A percentile compares a stretch with the other conserved stretches of the same genome.
phyloP scores from a whole-genome alignment of 2,888 invertebrate genomes.

The Uropetala carovei region DNA sequence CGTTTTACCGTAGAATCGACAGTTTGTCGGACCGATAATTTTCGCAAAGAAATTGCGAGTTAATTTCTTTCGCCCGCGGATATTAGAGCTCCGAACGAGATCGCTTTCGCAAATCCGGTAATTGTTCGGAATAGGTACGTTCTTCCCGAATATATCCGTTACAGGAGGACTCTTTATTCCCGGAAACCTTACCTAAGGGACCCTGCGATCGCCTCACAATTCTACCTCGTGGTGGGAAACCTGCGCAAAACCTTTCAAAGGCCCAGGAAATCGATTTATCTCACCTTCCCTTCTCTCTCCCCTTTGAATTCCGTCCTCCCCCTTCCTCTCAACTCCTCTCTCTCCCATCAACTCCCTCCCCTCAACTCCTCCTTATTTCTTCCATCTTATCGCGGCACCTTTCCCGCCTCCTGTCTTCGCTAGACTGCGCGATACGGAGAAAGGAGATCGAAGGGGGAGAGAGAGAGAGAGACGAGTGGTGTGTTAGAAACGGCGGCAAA shows the following conservation, averaged over 20 bases:
- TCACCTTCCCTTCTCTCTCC: not conserved
- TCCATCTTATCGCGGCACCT: not conserved
- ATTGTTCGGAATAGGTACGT: no score
- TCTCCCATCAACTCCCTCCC: not conserved
- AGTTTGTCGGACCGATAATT: no score
- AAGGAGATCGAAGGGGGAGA: not conserved
- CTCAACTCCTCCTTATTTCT: not conserved
- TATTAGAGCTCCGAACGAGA: no score
- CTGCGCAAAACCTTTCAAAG: conserved; percentile 46
- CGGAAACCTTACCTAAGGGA: no score
- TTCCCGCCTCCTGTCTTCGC: conserved; percentile 3
- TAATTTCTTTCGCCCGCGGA: no score
- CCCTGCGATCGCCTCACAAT: not conserved
- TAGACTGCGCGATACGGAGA: not conserved
- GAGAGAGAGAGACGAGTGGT: not conserved
- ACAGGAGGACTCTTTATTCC: no score
- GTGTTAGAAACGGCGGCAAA: conserved; percentile 1
- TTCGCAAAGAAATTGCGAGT: no score
- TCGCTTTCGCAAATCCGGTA: no score
- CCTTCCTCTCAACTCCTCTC: not conserved
- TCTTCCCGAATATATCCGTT: no score
- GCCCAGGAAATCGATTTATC: conserved; percentile 45
- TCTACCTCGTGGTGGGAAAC: not conserved
- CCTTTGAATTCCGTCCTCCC: no score
- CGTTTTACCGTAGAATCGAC: no score